Conservation (phyloP, 2,888 invertebrate genomes). For the Cartodere bifasciata region DNA sequence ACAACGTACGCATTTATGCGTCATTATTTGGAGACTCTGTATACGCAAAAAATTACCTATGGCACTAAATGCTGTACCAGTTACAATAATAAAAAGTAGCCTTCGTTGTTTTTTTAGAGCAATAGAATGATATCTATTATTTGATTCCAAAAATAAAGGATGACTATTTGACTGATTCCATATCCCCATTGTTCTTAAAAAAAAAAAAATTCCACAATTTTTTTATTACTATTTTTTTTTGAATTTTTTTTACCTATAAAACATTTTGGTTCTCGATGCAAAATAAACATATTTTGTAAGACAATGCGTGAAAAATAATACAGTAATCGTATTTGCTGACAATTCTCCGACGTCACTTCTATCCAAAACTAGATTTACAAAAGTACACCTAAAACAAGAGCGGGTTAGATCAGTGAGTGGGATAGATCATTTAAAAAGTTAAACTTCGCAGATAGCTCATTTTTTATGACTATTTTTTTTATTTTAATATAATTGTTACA, state of each 20-base stretch:
- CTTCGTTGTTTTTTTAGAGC: constrained; percentile 64
- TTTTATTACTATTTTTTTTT: background rate
- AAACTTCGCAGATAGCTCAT: too few species aligned
- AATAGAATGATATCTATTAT: constrained; percentile 55
- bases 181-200: constrained; percentile 54
- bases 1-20: too few species aligned
- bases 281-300: constrained; percentile 63
- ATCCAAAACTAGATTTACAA: constrained; percentile 56
- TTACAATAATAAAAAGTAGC: constrained; percentile 52
- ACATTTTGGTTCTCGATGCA: constrained; percentile 56
- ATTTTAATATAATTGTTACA: too few species aligned
- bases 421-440: too few species aligned
- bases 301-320: constrained; percentile 67
- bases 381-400: constrained; percentile 36
- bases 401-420: too few species aligned
- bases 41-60: constrained; percentile 40
- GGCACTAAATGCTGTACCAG: constrained; percentile 47
- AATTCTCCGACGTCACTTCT: constrained; percentile 60
- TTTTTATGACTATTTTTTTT: too few species aligned
- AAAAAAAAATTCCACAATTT: constrained; percentile 2
- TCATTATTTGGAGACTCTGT: too few species aligned
- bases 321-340: constrained; percentile 68
- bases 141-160: constrained; percentile 73
- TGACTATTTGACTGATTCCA: constrained; percentile 81
- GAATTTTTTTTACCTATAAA: constrained; percentile 47